These are phyloP conservation scores for Megaceryle maxima DNA, from an alignment of 2,113 vertebrate genomes.

Conservation along the genomic window DNA sequence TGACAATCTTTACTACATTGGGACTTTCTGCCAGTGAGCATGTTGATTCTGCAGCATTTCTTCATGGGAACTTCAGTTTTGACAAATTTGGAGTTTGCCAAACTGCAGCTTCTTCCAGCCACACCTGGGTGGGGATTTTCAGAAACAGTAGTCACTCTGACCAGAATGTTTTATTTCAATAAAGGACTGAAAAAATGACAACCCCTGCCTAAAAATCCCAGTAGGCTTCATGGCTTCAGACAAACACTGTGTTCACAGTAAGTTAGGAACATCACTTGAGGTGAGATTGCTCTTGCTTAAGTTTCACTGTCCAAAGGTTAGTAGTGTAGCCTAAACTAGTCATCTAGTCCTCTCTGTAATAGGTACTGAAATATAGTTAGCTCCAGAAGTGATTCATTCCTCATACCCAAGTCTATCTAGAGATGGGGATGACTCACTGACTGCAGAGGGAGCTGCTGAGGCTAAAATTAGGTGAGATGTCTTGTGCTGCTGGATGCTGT, in stretches of 20 bases:
- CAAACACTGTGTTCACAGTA: not conserved
- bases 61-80: not conserved
- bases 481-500: not conserved
- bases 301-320: not conserved
- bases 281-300: not conserved
- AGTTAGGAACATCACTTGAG: not conserved
- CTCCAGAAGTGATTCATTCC: not conserved
- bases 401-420: not conserved
- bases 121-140: not conserved
- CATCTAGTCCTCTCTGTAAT: not conserved
- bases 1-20: rapidly evolving
- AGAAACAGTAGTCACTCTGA: not conserved
- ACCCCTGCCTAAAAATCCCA: not conserved
- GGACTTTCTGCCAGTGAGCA: not conserved
- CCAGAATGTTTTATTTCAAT: not conserved
- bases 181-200: not conserved
- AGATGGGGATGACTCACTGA: not conserved
- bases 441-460: not conserved
- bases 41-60: not conserved
- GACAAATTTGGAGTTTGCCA: not conserved
- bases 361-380: not conserved
- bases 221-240: not conserved
- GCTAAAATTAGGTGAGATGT: not conserved
- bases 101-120: not conserved
- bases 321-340: not conserved